Evolutionary conservation across 2,888 invertebrate species (phyloP), one percentile per base, ranked within the genome.

Genomic region (Cryptops parisi): DNA sequence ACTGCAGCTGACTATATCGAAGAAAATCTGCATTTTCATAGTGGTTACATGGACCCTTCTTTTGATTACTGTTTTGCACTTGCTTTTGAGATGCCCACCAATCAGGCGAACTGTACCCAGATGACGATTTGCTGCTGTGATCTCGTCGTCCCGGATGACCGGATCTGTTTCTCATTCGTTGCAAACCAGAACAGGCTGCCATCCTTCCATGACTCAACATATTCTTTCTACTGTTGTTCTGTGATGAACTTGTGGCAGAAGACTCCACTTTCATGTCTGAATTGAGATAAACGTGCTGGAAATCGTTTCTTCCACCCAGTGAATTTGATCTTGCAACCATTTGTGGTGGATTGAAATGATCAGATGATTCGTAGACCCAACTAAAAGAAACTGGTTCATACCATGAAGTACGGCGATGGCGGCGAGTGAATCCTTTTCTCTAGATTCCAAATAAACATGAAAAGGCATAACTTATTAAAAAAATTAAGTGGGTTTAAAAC

Each of bases 351-450:
- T 50, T 22, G 41, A 50, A 50, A 25, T 50, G 23, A 19, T 50
- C 50, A 5, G 50, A 39, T 41, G 50, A 40, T 50, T 50, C 50
- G 25, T 41, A 50, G 6, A 50, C 50, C 50, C 50, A 50, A 17
- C 50, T 50, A 24, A 50, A 50, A 12, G 50, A 50, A 22, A 50
- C 41, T 15, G 50, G 50, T 39, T 50, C 50, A 19, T 41, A 50
- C 9, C 40, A 50, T 23, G 50, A 50, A 17, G 50, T 25, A 1
- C 50, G 19, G 12, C 50, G 39, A n/a, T 39, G 22, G 9, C 50
- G 40, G 12, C 50, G 25, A 1, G 40, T 40, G n/a, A 40, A 50
- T 21, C 41, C 41, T 2, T 25, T 21, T 23, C 25, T 22, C 50
- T 50, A 17, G 15, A 17, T 9, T 5, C 2, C 33, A 4, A 39